These are phyloP conservation scores for Papilio polyxenes DNA, from an alignment of 1,140 invertebrate species.

Conservation along the genomic window DNA sequence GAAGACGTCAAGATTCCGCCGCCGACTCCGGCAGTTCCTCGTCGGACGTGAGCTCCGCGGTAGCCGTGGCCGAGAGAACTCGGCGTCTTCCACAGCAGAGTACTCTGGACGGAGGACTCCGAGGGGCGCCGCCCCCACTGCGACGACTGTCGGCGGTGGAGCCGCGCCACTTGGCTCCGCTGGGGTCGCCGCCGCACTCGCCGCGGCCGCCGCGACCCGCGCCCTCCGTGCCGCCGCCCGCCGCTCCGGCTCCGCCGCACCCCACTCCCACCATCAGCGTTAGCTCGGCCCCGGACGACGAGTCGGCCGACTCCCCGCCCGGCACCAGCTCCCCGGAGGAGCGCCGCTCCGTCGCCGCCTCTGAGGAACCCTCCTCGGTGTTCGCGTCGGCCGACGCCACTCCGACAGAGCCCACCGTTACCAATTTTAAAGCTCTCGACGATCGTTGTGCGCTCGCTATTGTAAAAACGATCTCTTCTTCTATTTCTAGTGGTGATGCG, in stretches of 20 bases:
- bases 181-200: constrained; percentile 64
- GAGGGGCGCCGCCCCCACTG: constrained; percentile 76
- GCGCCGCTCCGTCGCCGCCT: constrained; percentile 59
- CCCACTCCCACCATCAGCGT: constrained; percentile 86
- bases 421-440: constrained; percentile 41
- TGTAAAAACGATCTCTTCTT: constrained; percentile 36
- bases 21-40: constrained; percentile 83
- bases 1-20: constrained; percentile 73
- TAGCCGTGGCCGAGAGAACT: constrained; percentile 82
- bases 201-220: constrained; percentile 59
- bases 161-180: constrained; percentile 76
- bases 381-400: constrained; percentile 68
- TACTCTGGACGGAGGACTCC: constrained; percentile 81
- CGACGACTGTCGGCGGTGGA: constrained; percentile 75
- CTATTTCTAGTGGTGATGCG: constrained; percentile 27
- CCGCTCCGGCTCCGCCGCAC: constrained; percentile 51
- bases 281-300: constrained; percentile 85
- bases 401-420: constrained; percentile 57
- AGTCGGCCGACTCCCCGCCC: constrained; percentile 68
- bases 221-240: constrained; percentile 46
- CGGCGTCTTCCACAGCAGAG: constrained; percentile 83
- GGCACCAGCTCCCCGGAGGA: constrained; percentile 60
- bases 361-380: constrained; percentile 70
- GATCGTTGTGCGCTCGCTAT: constrained; percentile 37
- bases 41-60: constrained; percentile 85